phyloP scores from a whole-genome alignment of 2,113 vertebrate species.

The Cebidichthys violaceus region DNA sequence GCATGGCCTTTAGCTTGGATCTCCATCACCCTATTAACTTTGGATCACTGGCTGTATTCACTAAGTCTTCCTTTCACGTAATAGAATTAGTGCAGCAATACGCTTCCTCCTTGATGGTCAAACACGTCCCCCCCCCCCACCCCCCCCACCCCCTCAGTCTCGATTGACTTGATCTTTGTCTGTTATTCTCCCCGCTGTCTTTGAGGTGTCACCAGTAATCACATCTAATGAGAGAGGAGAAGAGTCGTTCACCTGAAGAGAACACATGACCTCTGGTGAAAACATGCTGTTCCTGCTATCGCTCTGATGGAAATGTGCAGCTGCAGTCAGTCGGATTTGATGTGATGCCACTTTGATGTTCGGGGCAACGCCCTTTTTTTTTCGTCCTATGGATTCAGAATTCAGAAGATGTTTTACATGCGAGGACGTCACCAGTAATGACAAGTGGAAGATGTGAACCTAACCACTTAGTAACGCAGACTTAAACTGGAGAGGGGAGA shows the following conservation, averaged over 20 bases:
- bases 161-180: constrained; percentile 44
- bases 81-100: constrained; percentile 75
- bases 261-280: constrained; percentile 64
- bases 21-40: constrained; percentile 74
- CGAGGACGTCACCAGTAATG: constrained; percentile 42
- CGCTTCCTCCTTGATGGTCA: constrained; percentile 51
- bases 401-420: constrained; percentile 14
- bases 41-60: constrained; percentile 80
- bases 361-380: constrained; percentile 8
- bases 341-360: constrained; percentile 47
- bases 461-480: constrained; percentile 19
- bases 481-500: constrained; percentile 11
- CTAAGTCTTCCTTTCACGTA: constrained; percentile 60
- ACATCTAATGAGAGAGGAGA: constrained; percentile 68
- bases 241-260: constrained; percentile 66
- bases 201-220: constrained; percentile 73
- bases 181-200: constrained; percentile 55
- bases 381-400: constrained; percentile 15
- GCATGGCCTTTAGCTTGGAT: constrained; percentile 64
- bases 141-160: constrained; percentile 36
- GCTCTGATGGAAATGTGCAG: constrained; percentile 52
- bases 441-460: constrained; percentile 19
- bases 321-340: constrained; percentile 41
- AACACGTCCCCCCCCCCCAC: constrained; percentile 29
- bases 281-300: constrained; percentile 38